Evolutionary conservation across 2,113 vertebrate genomes (phyloP), one percentile per base, ranked within the genome.

Genomic region (Hippocampus comes): DNA sequence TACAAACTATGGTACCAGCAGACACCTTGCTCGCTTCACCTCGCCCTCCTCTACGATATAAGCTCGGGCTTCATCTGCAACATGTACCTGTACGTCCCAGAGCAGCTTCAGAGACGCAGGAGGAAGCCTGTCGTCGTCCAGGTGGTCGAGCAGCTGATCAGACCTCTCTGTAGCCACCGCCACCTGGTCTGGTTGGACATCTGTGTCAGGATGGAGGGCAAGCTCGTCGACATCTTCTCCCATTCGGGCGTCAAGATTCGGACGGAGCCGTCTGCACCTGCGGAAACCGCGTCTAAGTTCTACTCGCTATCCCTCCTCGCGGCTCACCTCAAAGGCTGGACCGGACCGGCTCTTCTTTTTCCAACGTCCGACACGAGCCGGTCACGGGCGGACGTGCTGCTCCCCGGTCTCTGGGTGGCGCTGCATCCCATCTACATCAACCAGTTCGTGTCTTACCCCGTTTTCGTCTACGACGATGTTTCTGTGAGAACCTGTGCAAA

Each of bases 31-130:
- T 63, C 86, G 2, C 81, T 91, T 38, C 73, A 84, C 18, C 75
- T 90, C 0, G 90, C 86, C 34, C 70, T 91, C 41, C 88, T 91
- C 41, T 86, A 78, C 34, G 91, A 91, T 63, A 9, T 64, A 14
- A 78, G 75, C 63, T 84, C 87, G 0, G 88, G 89, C 8, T 91
- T 89, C 30, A 81, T 91, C 69, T 91, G 90, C 59, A 91, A 91
- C 78, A 83, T 89, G 81, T 85, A 67, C 49, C 78, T 90, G 59
- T 91, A 89, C 67, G 71, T 84, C 48, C 76, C 88, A 5, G 80
- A 81, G 42, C 72, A 82, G 30, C 84, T 92, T 38, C 86, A 71
- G 76, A 84, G 30, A 42, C 67, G 61, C 41, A 82, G 80, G 1
- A 76, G 74, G 70, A 86, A 75, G 8, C 75, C 88, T 1, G 86